Evolutionary conservation across 2,113 vertebrate genomes (phyloP), one percentile per base, ranked within the genome.

Genomic region (Lucifuga dentata): DNA sequence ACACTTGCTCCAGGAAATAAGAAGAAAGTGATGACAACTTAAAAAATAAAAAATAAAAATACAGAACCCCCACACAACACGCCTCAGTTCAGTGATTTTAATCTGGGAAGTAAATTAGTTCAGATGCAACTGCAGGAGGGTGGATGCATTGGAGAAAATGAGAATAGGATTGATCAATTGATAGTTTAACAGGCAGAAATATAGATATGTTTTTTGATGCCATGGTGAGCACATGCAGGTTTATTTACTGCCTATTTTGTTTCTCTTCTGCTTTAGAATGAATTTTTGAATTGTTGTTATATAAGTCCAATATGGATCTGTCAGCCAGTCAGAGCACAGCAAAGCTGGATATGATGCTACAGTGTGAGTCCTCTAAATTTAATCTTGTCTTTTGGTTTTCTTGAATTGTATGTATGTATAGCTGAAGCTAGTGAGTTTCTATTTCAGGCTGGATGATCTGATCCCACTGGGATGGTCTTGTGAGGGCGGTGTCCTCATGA

Each of bases 91-190:
- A 79, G 59, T 80, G 83, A 60, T 82, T 91, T 91, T 88, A 87
- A 91, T 91, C 81, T 83, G 78, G 72, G 68, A 66, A 58, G 59
- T 82, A 86, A 84, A 88, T 84, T 61, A 88, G 81, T 85, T 70
- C 40, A 49, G 61, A 79, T 51, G 62, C 46, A 36, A n/a, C 73
- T 64, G 68, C 61, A 77, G 73, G 69, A 80, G 71, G 73, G 50
- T 43, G 61, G 70, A 70, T 68, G 70, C 63, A 29, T 43, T 71
- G 48, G 52, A 69, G 78, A 40, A 48, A 75, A 72, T 41, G 74
- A 77, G 72, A 68, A 46, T 36, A 39, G 32, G 41, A 76, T 17
- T 60, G 71, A 81, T 76, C 45, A 49, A 68, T 80, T 69, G 71
- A 72, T 76, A 43, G 61, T 23, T 32, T 73, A 79, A 65, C 74